These are phyloP conservation scores for Drosophila pseudotakahashii DNA, from an alignment of 2,888 invertebrate genomes.

Conservation along the genomic window DNA sequence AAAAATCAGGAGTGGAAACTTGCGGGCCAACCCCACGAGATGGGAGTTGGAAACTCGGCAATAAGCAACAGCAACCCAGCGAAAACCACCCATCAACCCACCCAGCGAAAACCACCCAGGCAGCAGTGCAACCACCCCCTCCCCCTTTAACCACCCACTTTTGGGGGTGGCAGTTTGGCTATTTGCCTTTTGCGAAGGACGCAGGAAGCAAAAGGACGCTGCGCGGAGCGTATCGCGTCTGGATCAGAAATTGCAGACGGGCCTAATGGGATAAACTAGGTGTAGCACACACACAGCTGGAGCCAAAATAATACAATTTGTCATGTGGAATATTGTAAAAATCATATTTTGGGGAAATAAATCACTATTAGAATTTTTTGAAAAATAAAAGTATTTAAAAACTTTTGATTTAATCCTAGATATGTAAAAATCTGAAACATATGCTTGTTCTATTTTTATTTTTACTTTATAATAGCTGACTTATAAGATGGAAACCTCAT, in stretches of 20 bases:
- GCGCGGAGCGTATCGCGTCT: constrained; percentile 50
- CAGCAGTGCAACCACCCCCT: constrained; percentile 15
- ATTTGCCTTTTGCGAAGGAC: constrained; percentile 53
- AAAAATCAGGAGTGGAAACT: constrained; percentile 63
- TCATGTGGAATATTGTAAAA: not conserved
- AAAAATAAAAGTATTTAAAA: not conserved
- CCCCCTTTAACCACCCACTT: constrained; percentile 9
- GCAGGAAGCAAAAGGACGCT: constrained; percentile 12
- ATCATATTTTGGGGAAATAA: not conserved
- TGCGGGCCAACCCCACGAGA: constrained; percentile 51
- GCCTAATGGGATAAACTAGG: constrained; percentile 69
- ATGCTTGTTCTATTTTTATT: too few species aligned
- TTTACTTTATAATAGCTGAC: too few species aligned
- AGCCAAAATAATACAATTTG: constrained; percentile 2
- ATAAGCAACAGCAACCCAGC: constrained; percentile 6
- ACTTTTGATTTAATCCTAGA: not conserved
- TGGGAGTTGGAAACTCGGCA: constrained; percentile 4
- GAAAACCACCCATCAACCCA: constrained; percentile 2
- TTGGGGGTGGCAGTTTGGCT: constrained; percentile 64
- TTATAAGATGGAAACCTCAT: too few species aligned
- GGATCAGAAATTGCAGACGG: constrained; percentile 64
- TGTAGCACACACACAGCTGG: constrained; percentile 24
- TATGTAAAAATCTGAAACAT: too few species aligned
- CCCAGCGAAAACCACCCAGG: constrained; percentile 8
- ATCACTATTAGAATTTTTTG: not conserved